Percentiles rank a stretch among this genome's conserved stretches.
Conservation (phyloP, 2,113 vertebrate genomes). For the Pagrus major region DNA sequence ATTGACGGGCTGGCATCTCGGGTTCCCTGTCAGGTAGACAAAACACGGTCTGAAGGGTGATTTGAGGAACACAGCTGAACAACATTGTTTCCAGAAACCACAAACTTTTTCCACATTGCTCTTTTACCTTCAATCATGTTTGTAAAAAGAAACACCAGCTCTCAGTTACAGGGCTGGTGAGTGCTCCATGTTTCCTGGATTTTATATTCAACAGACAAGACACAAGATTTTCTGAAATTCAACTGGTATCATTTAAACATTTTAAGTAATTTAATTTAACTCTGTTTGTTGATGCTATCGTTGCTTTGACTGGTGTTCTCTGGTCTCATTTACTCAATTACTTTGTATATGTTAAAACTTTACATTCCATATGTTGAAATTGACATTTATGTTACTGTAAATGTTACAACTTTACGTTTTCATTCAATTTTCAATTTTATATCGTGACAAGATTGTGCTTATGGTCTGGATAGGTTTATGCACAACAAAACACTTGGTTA, state of each 20-base stretch:
- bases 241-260: too few relatives aligned
- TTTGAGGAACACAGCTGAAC: conserved; percentile 13
- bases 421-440: too few relatives aligned
- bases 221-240: not conserved
- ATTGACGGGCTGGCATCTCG: not conserved
- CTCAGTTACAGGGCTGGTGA: not conserved
- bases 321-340: too few relatives aligned
- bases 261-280: not conserved
- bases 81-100: not conserved
- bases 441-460: too few relatives aligned
- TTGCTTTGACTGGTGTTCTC: not conserved
- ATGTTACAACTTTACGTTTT: too few relatives aligned
- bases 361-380: too few relatives aligned
- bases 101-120: not conserved
- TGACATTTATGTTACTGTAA: too few relatives aligned
- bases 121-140: not conserved
- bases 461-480: too few relatives aligned
- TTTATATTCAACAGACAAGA: not conserved
- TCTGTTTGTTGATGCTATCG: not conserved
- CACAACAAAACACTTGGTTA: too few relatives aligned
- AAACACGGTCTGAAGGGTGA: not conserved
- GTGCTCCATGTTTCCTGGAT: not conserved
- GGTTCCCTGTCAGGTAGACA: not conserved
- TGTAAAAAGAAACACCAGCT: not conserved
- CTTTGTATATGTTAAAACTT: too few relatives aligned